Percentiles rank a stretch among this genome's conserved stretches.
Evolutionary conservation across 2,797 vertebrate species (phyloP).

Genomic region (Halcyon chelicuti): DNA sequence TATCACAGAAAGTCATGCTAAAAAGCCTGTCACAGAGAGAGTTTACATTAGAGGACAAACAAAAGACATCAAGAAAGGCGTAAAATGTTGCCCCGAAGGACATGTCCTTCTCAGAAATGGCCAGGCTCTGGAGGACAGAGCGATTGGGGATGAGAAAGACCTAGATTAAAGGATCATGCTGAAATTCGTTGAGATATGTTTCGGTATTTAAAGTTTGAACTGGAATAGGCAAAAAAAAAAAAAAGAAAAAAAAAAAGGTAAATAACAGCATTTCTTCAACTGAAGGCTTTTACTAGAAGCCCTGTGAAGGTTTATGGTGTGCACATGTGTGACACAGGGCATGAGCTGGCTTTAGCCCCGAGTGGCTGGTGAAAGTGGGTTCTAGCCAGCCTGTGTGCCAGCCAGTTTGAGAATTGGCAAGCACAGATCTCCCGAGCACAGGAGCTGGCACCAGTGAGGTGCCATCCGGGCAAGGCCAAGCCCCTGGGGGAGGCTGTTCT

Average conservation of each 20-base stretch:
- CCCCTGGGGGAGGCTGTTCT: background rate
- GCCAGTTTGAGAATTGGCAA: background rate
- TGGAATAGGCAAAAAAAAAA: background rate
- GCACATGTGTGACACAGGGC: fast-evolving
- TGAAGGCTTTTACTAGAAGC: background rate
- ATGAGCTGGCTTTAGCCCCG: background rate
- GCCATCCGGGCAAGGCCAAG: background rate
- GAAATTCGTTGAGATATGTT: background rate
- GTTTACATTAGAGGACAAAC: conserved; percentile 3
- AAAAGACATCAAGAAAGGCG: background rate
- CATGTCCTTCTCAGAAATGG: background rate
- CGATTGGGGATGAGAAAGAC: background rate
- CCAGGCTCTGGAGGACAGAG: background rate
- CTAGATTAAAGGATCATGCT: background rate
- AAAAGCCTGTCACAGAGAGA: conserved; percentile 16
- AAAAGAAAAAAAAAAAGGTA: background rate
- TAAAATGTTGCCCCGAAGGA: background rate
- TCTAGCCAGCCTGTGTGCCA: background rate
- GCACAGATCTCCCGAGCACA: background rate
- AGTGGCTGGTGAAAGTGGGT: fast-evolving
- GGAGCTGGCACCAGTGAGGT: background rate
- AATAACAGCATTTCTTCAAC: background rate
- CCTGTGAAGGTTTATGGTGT: background rate
- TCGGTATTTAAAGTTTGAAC: background rate
- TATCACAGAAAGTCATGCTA: conserved; percentile 9